Conservation (phyloP, 2,797 vertebrate genomes). For the Amblyraja radiata region DNA sequence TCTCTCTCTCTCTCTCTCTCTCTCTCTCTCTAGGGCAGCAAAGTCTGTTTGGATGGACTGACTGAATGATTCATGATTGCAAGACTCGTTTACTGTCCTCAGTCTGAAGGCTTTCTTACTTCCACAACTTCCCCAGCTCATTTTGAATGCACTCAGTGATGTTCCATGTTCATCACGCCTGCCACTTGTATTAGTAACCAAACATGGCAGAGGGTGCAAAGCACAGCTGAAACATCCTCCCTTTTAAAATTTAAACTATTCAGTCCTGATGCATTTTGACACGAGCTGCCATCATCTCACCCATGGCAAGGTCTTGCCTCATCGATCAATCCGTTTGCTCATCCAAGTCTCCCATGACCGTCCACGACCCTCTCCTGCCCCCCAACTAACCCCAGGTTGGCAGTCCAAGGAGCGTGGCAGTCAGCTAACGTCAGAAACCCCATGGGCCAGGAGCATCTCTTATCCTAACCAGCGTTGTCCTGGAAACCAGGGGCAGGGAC, state of each 20-base stretch:
- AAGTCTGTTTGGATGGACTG: background rate
- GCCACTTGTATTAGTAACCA: background rate
- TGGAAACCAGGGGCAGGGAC: background rate
- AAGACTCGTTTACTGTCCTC: background rate
- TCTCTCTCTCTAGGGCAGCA: background rate
- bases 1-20: background rate
- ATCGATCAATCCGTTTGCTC: background rate
- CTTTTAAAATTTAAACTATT: constrained; percentile 7
- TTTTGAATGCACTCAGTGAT: background rate
- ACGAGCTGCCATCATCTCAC: background rate
- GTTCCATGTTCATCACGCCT: background rate
- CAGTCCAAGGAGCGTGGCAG: background rate
- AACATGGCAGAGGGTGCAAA: background rate
- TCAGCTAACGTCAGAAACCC: background rate
- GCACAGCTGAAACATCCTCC: background rate
- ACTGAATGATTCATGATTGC: background rate
- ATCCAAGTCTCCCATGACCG: background rate
- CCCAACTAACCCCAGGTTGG: background rate
- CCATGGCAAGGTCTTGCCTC: background rate
- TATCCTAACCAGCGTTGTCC: background rate
- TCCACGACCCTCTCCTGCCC: too few relatives aligned
- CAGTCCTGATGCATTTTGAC: background rate
- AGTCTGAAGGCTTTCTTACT: background rate
- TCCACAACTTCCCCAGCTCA: background rate
- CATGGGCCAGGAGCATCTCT: background rate